phyloP scores from a whole-genome alignment of 2,113 vertebrate genomes.

The Ochotona princeps region DNA sequence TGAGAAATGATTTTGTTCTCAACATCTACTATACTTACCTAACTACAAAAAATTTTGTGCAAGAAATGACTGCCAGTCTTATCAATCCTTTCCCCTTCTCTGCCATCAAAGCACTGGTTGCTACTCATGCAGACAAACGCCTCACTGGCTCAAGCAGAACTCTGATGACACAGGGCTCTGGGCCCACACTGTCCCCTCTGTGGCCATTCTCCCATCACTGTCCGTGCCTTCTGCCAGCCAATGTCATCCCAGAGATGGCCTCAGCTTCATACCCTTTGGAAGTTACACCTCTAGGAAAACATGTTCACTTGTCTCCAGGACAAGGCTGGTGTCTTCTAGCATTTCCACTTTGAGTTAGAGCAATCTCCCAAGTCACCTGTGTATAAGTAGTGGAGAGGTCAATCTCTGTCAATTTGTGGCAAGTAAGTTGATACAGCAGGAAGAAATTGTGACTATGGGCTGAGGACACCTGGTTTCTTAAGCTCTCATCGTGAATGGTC shows the following conservation, averaged over 20 bases:
- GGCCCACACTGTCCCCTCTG: not conserved
- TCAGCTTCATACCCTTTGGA: not conserved
- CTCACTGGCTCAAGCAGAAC: not conserved
- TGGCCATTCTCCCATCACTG: not conserved
- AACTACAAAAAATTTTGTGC: not conserved
- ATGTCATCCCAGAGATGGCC: not conserved
- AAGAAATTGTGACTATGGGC: not conserved
- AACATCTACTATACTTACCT: not conserved
- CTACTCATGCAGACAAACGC: not conserved
- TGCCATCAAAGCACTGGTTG: not conserved
- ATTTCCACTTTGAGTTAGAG: not conserved
- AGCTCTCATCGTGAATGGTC: not conserved
- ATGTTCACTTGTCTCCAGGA: not conserved
- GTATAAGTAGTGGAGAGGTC: not conserved
- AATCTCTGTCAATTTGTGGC: not conserved
- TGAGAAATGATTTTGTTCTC: not conserved
- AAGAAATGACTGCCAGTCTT: not conserved
- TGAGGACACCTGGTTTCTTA: not conserved
- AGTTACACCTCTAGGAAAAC: not conserved
- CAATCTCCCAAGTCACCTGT: not conserved
- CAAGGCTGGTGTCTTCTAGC: not conserved
- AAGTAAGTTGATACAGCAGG: not conserved
- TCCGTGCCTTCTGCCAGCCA: not conserved
- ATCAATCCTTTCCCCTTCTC: not conserved
- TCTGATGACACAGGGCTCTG: not conserved